Evolutionary conservation across 1,140 invertebrate species (phyloP).

Genomic region (Venturia canescens): DNA sequence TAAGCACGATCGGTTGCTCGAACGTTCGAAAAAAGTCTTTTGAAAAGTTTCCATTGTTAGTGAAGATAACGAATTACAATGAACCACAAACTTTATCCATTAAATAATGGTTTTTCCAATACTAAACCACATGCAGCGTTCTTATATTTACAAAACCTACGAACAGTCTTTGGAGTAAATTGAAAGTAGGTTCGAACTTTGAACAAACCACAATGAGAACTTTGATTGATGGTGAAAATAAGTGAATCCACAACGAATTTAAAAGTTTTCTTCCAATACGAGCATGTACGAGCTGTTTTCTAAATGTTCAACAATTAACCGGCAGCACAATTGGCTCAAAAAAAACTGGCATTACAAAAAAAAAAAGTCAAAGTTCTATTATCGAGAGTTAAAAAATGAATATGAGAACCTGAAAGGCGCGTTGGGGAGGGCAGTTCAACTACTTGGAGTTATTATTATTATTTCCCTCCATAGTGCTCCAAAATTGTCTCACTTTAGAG

Average conservation of each 20-base stretch:
- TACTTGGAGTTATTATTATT: constrained; percentile 60
- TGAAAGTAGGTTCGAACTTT: background rate
- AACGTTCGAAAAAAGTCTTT: constrained; percentile 11
- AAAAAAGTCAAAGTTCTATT: background rate
- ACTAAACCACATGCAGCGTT: no score
- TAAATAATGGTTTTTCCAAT: no score
- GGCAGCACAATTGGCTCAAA: background rate
- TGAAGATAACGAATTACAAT: background rate
- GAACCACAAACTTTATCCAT: no score
- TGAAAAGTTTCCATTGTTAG: background rate
- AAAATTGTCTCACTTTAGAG: constrained; percentile 76
- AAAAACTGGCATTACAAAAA: background rate
- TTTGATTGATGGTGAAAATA: no score
- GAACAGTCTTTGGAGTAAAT: background rate
- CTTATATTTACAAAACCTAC: no score
- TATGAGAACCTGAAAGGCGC: background rate
- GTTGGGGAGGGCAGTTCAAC: constrained; percentile 10
- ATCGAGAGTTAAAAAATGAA: background rate
- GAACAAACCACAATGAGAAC: no score
- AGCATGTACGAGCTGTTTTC: no score
- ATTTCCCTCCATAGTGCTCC: constrained; percentile 77
- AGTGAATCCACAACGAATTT: no score
- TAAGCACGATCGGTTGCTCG: background rate
- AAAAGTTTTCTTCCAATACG: no score
- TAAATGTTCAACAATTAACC: no score